Evolutionary conservation across 2,888 invertebrate species (phyloP), one percentile per base, ranked within the genome.

Genomic region (Asteroscopus sphinx): DNA sequence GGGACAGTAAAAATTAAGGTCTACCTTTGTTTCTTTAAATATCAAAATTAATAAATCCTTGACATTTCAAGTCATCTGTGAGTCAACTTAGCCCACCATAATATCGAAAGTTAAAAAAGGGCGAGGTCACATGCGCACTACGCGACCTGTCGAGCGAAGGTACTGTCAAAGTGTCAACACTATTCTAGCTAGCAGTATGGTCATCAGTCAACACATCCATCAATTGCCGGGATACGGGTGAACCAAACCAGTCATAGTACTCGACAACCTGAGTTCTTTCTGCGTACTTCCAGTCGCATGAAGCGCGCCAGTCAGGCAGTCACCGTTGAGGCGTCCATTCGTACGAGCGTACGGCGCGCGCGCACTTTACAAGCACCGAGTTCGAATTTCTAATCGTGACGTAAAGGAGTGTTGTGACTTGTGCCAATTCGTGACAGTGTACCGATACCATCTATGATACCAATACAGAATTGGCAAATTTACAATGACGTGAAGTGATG

Each of bases 271-370:
- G 82, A 71, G 72, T 73, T 73, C 69, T 72, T 66, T 72, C 73
- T 69, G 70, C 69, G 70, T 77, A 75, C 76, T 74, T 45, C 51
- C 51, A 39, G 46, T 57, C 54, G 46, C 40, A 21, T 65, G 74
- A 73, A 77, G 78, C 80, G 79, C 84, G 88, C 88, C 90, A 91
- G 89, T 88, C 92, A 81, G 88, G 88, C 90, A 91, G 89, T 88
- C 92, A 81, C 85, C 84, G 82, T 75, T 76, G 72, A 80, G 79
- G 73, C 88, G 88, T 74, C 80, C 68, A 76, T 73, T 80, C 73
- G 83, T 68, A 73, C 80, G 80, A 77, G 55, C 86, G 82, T 68
- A 61, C 65, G 64, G 82, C 81, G 77, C 81, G 77, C 78, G 84
- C 87, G 80, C 85, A 81, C 69, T 58, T 66, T 61, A 54, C 51